Base-by-base conservation (phyloP, 2,888 invertebrate genomes). In the Argynnis bischoffii region DNA sequence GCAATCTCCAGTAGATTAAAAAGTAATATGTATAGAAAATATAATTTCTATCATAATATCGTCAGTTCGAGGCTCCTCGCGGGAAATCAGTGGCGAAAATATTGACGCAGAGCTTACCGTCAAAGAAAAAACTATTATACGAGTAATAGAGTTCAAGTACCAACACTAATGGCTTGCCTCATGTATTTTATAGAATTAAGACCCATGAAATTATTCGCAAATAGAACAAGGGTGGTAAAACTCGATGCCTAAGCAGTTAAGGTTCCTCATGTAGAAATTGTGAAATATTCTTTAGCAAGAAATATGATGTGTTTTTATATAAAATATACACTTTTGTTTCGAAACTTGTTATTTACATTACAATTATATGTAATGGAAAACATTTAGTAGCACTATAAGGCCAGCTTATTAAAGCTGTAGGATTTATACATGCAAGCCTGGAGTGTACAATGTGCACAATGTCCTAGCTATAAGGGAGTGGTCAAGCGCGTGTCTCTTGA, bases 51-150 rank as follows among this genome's bases (percentile, higher is more conserved):
- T 21, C 18, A 61, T 35, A 50, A 51, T 61, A 61, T 51, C 18
- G 51, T 15, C 35, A 51, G 48, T 51, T 48, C 11, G 11, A 16
- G 18, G 6, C 61, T 35, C 51, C 61, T 61, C 61, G 35, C 50
- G 61, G 61, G 61, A 61, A 61, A 61, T 61, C 61, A 61, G 50
- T 6, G 51, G 35, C 59, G 61, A 35, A 50, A 51, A 48, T 61
- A 51, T 61, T 50, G 60, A 50, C 6, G 60, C 48, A 47, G 60
- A 21, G 59, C 8, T 26, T 13, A 21, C n/a, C 59, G 48, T 16
- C 35, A 31, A 16, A 50, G 50, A 16, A 50, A 26, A 60, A 60
- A 50, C 60, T 60, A 60, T 60, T 60, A 60, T 16, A 26, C 48
- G 48, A 16, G 35, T 50, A 50, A 60, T 50, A 35, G 50, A 16